These are phyloP conservation scores for Aporophyla nigra DNA, from an alignment of 2,888 invertebrate genomes.

Conservation along the genomic window DNA sequence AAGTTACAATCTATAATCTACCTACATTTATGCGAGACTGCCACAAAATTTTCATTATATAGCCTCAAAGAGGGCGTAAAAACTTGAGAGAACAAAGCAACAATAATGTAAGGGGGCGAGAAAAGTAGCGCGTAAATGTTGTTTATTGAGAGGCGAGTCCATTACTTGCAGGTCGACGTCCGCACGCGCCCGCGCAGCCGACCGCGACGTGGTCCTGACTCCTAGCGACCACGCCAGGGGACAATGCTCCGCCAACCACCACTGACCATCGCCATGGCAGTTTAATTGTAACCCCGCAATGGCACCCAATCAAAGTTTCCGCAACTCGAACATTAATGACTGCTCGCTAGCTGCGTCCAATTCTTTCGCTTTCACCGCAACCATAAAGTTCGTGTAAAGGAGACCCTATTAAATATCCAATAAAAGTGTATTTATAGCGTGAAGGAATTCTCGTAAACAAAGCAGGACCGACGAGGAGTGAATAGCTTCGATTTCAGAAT, in stretches of 20 bases:
- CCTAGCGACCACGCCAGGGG: constrained; percentile 70
- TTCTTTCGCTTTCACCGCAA: constrained; percentile 41
- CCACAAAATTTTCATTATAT: constrained; percentile 56
- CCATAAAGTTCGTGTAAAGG: constrained; percentile 46
- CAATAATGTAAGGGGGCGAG: constrained; percentile 60
- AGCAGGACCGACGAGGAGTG: constrained; percentile 29
- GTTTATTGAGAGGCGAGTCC: constrained; percentile 68
- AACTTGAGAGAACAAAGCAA: constrained; percentile 63
- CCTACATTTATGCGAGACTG: constrained; percentile 29
- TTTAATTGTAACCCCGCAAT: constrained; percentile 62
- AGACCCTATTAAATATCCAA: constrained; percentile 44
- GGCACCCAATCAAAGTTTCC: constrained; percentile 55
- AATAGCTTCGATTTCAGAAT: constrained; percentile 51
- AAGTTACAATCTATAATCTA: constrained; percentile 51
- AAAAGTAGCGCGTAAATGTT: constrained; percentile 69
- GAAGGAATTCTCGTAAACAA: constrained; percentile 46
- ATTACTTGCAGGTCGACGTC: constrained; percentile 80
- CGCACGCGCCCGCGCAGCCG: constrained; percentile 78
- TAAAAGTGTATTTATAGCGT: constrained; percentile 52
- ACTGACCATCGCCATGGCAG: constrained; percentile 63
- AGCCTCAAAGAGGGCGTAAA: constrained; percentile 50
- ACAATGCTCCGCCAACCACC: constrained; percentile 79
- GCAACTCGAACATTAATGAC: constrained; percentile 39
- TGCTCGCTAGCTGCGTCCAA: constrained; percentile 34
- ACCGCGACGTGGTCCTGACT: constrained; percentile 83